A percentile compares a stretch with the other conserved stretches of the same genome.
Conservation (phyloP, 2,888 invertebrate genomes). For the Chironomus riparius region DNA sequence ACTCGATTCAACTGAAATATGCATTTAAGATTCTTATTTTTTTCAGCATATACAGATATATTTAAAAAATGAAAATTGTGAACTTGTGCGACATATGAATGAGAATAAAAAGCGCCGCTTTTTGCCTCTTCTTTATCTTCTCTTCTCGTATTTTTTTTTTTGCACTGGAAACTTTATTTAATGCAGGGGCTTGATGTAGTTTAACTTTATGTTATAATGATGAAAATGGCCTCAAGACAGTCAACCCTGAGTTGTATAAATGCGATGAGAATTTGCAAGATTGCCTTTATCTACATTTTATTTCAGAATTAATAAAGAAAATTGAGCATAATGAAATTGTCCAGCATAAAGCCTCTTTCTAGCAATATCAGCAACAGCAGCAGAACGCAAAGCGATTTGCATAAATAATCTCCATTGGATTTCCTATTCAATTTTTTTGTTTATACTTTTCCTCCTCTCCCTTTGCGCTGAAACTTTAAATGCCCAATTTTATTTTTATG, state of each 20-base stretch:
- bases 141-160: neutral
- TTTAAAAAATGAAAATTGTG: conserved; percentile 12
- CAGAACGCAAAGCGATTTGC: conserved; percentile 1
- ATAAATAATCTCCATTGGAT: conserved; percentile 9
- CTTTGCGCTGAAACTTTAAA: neutral
- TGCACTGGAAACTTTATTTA: too few species aligned
- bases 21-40: conserved; percentile 3
- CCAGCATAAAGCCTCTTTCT: neutral
- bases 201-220: too few species aligned
- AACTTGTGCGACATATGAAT: conserved; percentile 20
- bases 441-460: neutral
- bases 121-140: neutral
- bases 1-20: neutral
- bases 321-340: conserved; percentile 4
- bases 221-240: too few species aligned
- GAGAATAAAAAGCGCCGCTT: conserved; percentile 8
- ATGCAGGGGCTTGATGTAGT: too few species aligned
- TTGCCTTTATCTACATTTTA: neutral
- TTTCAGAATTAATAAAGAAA: neutral
- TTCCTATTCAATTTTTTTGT: neutral
- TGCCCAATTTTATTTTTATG: conserved; percentile 1
- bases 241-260: too few species aligned
- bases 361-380: neutral
- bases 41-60: neutral
- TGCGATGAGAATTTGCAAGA: too few species aligned